These are phyloP conservation scores for Limulus polyphemus DNA, from an alignment of 2,888 invertebrate species.

Conservation along the genomic window DNA sequence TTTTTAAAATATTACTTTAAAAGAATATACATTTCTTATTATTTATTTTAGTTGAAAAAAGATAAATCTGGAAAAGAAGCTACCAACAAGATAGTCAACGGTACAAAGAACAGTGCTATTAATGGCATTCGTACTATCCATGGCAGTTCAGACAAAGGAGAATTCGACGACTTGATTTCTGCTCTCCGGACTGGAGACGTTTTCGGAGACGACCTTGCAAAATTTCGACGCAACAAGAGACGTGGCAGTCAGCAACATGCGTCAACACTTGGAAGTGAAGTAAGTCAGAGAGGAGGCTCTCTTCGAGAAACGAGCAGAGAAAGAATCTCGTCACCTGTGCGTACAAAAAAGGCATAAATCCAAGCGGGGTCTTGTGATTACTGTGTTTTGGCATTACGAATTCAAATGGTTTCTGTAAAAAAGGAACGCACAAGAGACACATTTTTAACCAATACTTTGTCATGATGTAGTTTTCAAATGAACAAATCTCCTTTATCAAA, in stretches of 20 bases:
- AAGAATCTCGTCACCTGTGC: neutral
- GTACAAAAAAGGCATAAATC: neutral
- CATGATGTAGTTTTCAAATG: too few relatives aligned
- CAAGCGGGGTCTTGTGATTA: neutral
- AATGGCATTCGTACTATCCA: conserved; percentile 37
- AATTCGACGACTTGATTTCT: conserved; percentile 91
- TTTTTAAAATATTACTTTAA: too few relatives aligned
- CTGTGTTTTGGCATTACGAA: too few relatives aligned
- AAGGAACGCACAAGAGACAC: too few relatives aligned
- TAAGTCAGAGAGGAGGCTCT: neutral
- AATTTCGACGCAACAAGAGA: conserved; percentile 57
- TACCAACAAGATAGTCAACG: conserved; percentile 39
- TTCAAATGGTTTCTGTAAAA: too few relatives aligned
- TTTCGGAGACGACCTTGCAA: conserved; percentile 89
- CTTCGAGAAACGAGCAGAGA: neutral
- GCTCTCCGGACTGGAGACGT: conserved; percentile 87
- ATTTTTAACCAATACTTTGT: too few relatives aligned
- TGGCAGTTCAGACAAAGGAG: conserved; percentile 51
- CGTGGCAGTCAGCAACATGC: conserved; percentile 11
- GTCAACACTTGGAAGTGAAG: neutral
- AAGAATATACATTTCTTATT: too few relatives aligned
- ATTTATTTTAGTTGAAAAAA: too few relatives aligned
- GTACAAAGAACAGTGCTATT: conserved; percentile 43
- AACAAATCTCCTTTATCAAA: too few relatives aligned
- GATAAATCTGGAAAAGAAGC: too few relatives aligned